Conservation (phyloP, 2,888 invertebrate species). For the Tetramorium bicarinatum region DNA sequence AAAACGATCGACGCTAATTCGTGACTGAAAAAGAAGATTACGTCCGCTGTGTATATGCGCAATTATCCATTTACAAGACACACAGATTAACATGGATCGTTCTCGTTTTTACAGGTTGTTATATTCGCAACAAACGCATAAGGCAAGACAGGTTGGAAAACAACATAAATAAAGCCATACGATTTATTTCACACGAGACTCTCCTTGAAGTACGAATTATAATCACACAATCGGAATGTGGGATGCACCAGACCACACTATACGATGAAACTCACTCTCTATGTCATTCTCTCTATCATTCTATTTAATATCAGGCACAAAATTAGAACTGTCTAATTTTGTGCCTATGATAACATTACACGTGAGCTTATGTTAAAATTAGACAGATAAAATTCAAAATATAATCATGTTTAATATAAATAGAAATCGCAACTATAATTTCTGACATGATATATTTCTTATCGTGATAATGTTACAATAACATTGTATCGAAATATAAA, state of each 20-base stretch:
- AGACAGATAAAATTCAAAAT: slow-evolving; percentile 2
- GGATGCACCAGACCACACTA: not conserved
- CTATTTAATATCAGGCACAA: not conserved
- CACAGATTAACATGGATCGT: slow-evolving; percentile 11
- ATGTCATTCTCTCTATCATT: not conserved
- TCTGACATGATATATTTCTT: no score
- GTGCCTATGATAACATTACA: slow-evolving; percentile 1
- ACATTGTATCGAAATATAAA: not conserved
- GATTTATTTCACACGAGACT: slow-evolving; percentile 29
- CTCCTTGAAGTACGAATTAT: slow-evolving; percentile 13
- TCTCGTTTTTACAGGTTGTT: slow-evolving; percentile 12
- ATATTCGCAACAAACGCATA: slow-evolving; percentile 15
- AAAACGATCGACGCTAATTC: slow-evolving; percentile 29
- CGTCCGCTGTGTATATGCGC: not conserved
- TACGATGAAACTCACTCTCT: not conserved
- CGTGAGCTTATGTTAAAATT: slow-evolving; percentile 7
- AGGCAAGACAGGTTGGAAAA: slow-evolving; percentile 9
- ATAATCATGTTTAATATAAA: not conserved
- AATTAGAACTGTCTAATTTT: not conserved
- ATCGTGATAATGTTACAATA: not conserved
- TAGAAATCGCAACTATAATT: not conserved
- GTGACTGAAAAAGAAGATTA: not conserved
- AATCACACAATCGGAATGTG: slow-evolving; percentile 4
- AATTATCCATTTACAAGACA: not conserved
- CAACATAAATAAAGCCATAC: slow-evolving; percentile 27